Base-by-base conservation (phyloP, 1,140 invertebrate species). In the Amyelois transitella region DNA sequence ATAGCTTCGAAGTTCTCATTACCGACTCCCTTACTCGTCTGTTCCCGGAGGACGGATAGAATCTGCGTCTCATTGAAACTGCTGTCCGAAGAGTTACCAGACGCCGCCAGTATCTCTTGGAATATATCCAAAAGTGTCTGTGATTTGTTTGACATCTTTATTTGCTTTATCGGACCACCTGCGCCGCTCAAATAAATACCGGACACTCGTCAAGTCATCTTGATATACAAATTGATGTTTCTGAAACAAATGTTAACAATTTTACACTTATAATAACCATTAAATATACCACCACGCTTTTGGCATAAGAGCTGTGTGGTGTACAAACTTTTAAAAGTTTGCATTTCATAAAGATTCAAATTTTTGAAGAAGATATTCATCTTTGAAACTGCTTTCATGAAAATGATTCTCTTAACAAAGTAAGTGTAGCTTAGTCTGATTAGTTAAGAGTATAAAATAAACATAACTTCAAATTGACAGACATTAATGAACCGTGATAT, bases 41-140 rank as follows among this genome's bases (percentile, higher is more conserved):
- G 76, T 51, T 81, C 80, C 18, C 78, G 70, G 25, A 87, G 49
- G 12, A 73, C 69, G 0, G 80, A 78, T 18, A 83, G 49, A 32
- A 86, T 85, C 47, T 76, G 72, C 3, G 77, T 73, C 49, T 85
- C 78, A 62, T 86, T 83, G 22, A 82, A 64, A 17, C 38, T 69
- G 18, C 38, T 72, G 7, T 85, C 80, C 6, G 77, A 75, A 2
- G 77, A 75, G 53, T 85, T 83, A 1, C 75, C 80, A 17, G 77
- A 79, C 10, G 78, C 79, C 0, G 75, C 79, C 1, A 86, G 62
- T 22, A 86, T 83, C 55, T 79, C 77, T 65, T 86, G 77, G 66
- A 86, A 86, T 56, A 86, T 85, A 38, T 82, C 76, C 64, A 81
- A 64, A 25, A 85, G 60, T 6, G 64, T 79, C 47, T 83, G 80